Conservation (phyloP, 2,113 vertebrate species). For the Leiothrix lutea region DNA sequence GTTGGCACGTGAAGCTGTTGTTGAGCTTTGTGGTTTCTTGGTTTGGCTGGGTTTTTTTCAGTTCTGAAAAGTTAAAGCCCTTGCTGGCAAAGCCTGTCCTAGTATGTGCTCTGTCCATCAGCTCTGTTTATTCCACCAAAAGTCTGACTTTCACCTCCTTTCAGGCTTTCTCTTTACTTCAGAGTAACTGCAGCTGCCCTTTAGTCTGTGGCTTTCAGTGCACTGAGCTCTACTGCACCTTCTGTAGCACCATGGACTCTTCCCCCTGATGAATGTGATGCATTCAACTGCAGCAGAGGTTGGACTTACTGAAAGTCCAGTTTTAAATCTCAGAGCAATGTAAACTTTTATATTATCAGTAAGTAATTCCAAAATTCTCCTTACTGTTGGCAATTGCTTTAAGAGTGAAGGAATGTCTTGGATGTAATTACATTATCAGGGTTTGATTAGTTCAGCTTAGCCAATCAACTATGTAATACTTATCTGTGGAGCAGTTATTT, state of each 20-base stretch:
- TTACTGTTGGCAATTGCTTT: background rate
- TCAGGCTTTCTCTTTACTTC: background rate
- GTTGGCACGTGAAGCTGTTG: background rate
- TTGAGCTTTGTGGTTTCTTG: background rate
- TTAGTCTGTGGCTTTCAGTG: background rate
- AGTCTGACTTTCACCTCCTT: background rate
- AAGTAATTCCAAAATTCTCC: background rate
- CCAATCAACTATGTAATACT: background rate
- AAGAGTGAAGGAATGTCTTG: slow-evolving; percentile 15
- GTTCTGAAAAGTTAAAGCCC: background rate
- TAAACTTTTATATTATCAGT: background rate
- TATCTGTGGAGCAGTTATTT: slow-evolving; percentile 1
- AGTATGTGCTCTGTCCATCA: background rate
- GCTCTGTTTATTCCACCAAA: background rate
- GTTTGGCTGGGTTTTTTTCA: background rate
- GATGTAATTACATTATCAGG: background rate
- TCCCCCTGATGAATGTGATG: background rate
- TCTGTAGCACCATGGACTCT: background rate
- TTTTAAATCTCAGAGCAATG: background rate
- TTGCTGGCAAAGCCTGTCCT: background rate
- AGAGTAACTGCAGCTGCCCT: background rate
- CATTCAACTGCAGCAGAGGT: background rate
- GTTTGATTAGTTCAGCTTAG: background rate
- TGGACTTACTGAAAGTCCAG: background rate
- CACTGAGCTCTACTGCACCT: background rate